phyloP scores from a whole-genome alignment of 1,140 invertebrate genomes.

The Hypsibius dujardini region DNA sequence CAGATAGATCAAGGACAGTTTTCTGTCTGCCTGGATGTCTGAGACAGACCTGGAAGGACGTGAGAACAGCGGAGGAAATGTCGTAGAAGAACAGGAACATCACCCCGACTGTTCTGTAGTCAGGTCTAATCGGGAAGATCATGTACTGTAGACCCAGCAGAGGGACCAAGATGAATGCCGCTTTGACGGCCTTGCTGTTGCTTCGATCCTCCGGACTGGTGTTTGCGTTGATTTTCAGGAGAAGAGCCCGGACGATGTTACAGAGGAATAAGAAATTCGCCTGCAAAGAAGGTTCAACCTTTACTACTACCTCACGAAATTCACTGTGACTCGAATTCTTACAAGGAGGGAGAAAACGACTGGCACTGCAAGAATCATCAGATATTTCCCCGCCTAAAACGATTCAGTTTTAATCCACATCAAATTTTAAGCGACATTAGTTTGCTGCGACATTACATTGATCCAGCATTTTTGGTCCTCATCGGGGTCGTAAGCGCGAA shows the following conservation, averaged over 20 bases:
- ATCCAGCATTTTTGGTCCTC: conserved; percentile 15
- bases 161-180: conserved; percentile 63
- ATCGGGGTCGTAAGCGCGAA: neutral
- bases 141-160: conserved; percentile 54
- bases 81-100: conserved; percentile 46
- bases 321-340: neutral
- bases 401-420: conserved; percentile 27
- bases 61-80: conserved; percentile 58
- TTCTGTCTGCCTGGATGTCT: conserved; percentile 23
- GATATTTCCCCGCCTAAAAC: neutral
- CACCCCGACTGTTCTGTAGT: conserved; percentile 40
- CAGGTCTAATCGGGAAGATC: conserved; percentile 65
- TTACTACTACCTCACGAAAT: neutral
- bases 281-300: conserved; percentile 24
- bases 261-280: conserved; percentile 73
- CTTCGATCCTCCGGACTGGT: conserved; percentile 40
- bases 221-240: conserved; percentile 57
- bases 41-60: conserved; percentile 58
- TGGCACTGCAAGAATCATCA: neutral
- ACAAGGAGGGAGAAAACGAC: neutral
- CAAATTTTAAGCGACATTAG: conserved; percentile 26
- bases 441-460: neutral
- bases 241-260: conserved; percentile 78
- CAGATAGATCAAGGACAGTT: neutral
- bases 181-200: conserved; percentile 45